These are phyloP conservation scores for Criorhina ranunculi DNA, from an alignment of 2,888 invertebrate species.

Conservation along the genomic window DNA sequence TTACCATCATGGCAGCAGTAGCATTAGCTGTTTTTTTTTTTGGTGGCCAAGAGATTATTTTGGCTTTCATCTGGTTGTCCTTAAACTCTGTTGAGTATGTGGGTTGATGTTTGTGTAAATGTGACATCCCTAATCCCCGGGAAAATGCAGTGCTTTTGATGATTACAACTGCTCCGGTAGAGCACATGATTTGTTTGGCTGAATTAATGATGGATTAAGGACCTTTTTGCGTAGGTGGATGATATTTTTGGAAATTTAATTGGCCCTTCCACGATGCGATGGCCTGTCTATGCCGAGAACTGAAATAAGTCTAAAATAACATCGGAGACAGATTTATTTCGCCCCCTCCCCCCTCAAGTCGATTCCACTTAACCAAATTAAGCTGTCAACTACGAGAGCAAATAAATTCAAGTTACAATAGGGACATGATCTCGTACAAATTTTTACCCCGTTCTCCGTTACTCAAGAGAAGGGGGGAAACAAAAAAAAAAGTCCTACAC, in stretches of 20 bases:
- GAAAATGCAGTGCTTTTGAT: background rate
- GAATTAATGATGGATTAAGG: background rate
- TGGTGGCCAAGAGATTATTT: constrained; percentile 1
- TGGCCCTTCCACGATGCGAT: background rate
- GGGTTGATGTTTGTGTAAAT: background rate
- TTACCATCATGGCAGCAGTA: constrained; percentile 18
- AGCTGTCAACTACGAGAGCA: constrained; percentile 33
- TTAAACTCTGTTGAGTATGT: background rate
- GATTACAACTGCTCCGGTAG: background rate
- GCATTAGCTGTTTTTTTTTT: background rate
- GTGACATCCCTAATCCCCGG: background rate
- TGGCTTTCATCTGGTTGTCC: background rate
- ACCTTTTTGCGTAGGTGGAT: background rate
- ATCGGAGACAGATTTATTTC: too few species aligned
- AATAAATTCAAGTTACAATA: constrained; percentile 24
- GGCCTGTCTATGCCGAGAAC: background rate
- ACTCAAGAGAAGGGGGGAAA: too few species aligned
- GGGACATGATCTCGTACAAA: constrained; percentile 17
- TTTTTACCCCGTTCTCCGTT: background rate
- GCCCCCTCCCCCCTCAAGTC: constrained; percentile 6
- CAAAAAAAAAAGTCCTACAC: constrained; percentile 33
- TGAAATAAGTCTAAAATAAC: too few species aligned
- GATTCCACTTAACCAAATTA: constrained; percentile 57
- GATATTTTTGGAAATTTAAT: background rate
- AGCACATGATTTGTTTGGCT: background rate